Base-by-base conservation (phyloP, 2,113 vertebrate genomes). In the Erpornis zantholeuca region DNA sequence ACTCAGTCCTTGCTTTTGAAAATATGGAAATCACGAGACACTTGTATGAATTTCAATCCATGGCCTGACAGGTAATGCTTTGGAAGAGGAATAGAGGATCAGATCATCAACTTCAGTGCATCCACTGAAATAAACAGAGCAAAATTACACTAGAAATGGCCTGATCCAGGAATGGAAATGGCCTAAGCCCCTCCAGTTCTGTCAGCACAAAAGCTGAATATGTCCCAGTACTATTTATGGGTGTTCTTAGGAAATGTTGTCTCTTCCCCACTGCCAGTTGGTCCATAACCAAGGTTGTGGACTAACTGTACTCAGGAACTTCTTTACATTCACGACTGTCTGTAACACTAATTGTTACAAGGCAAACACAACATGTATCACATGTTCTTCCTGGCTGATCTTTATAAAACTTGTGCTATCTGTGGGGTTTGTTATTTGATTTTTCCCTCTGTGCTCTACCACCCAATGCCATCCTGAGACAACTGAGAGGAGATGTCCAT, bases 71-170 rank as follows among this genome's bases (percentile, higher is more conserved):
- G 85, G 80, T 75, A 93, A 81, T 27, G 40, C 56, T 89, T 56
- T 93, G 84, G 63, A 92, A 97, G 78, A 90, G 76, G 90, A 96
- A 93, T 4, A 96, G 76, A 96, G 88, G 76, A 90, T 86, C 76
- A 52, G 69, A n/a, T n/a, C 84, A 68, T 85, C 70, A 65, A 20
- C 57, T 85, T 36, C 82, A 91, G 61, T 3, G 6, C 0, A 0
- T 76, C 57, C 71, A 20, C 12, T 66, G 70, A 87, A 94, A 42
- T 31, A 79, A 94, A 10, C 18, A 29, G 53, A 77, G 72, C 25
- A 42, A 72, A 96, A 96, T 75, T 79, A 88, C 22, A 35, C 57
- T 42, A 86, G 79, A 60, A 68, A 56, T 2, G 13, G 65, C 40
- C 44, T 64, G 79, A 68, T 92, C 21, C 94, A 94, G 92, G 88